These are phyloP conservation scores for Melopsittacus undulatus DNA, from an alignment of 2,797 vertebrate species.

Conservation along the genomic window DNA sequence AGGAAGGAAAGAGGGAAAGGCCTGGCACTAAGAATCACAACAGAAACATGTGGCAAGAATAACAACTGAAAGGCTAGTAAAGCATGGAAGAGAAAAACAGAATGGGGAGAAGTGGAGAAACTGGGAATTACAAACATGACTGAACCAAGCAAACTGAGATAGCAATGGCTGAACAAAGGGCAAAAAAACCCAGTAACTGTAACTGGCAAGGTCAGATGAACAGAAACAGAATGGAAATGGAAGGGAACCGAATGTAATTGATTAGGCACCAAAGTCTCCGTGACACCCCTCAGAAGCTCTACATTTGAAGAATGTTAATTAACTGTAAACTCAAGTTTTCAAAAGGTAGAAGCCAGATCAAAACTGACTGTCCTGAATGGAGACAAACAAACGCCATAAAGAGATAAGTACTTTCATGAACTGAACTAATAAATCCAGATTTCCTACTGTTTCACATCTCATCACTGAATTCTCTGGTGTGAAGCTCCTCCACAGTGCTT, in stretches of 20 bases:
- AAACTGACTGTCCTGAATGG: neutral
- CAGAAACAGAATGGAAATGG: neutral
- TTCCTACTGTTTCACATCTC: neutral
- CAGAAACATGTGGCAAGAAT: neutral
- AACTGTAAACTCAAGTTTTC: neutral
- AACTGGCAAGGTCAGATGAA: neutral
- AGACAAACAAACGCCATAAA: neutral
- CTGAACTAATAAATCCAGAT: neutral
- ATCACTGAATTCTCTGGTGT: neutral
- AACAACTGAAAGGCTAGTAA: neutral
- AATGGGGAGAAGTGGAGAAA: neutral
- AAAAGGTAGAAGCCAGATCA: neutral
- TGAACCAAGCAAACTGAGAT: neutral
- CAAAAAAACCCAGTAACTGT: neutral
- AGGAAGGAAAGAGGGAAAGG: neutral
- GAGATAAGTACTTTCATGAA: neutral
- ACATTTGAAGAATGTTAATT: neutral
- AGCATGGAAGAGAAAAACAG: neutral
- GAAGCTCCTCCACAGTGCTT: neutral
- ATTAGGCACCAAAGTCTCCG: neutral
- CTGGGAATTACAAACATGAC: fast-evolving
- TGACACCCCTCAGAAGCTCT: neutral
- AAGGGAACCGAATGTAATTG: neutral
- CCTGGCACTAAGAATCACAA: neutral
- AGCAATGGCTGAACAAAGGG: neutral